Conservation (phyloP, 2,797 vertebrate species). For the Danio kyathit region DNA sequence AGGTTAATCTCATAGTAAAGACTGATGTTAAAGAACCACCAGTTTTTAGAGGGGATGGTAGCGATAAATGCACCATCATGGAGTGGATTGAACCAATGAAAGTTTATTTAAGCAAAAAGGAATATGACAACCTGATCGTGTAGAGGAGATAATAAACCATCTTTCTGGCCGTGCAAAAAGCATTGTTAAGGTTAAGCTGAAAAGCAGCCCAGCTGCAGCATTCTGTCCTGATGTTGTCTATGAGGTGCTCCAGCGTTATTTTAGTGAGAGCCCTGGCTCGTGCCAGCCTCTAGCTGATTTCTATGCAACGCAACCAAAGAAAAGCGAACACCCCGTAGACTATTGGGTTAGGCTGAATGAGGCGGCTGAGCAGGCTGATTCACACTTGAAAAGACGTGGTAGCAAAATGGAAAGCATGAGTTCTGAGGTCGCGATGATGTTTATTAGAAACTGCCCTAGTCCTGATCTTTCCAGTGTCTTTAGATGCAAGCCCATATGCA, state of each 20-base stretch:
- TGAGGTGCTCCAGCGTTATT: slow-evolving; percentile 32
- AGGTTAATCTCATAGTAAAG: neutral
- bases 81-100: slow-evolving; percentile 7
- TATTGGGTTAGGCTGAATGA: slow-evolving; percentile 10
- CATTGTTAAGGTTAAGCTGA: neutral
- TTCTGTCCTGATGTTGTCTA: slow-evolving; percentile 25
- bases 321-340: neutral
- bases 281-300: slow-evolving; percentile 42
- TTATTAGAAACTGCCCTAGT: too few species aligned
- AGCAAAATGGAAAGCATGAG: too few species aligned
- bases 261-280: slow-evolving; percentile 6
- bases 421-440: too few species aligned
- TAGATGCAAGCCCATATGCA: too few species aligned
- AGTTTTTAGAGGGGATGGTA: neutral
- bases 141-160: neutral
- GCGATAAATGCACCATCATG: neutral
- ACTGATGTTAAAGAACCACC: neutral
- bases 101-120: neutral
- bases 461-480: too few species aligned
- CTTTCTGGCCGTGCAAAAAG: neutral
- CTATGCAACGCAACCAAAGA: neutral
- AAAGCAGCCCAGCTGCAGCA: neutral
- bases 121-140: neutral
- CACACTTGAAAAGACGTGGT: too few species aligned
- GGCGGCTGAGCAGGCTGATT: too few species aligned